Percentiles rank a stretch among this genome's conserved stretches.
Conservation (phyloP, 2,888 invertebrate species). For the Clivina fossor region DNA sequence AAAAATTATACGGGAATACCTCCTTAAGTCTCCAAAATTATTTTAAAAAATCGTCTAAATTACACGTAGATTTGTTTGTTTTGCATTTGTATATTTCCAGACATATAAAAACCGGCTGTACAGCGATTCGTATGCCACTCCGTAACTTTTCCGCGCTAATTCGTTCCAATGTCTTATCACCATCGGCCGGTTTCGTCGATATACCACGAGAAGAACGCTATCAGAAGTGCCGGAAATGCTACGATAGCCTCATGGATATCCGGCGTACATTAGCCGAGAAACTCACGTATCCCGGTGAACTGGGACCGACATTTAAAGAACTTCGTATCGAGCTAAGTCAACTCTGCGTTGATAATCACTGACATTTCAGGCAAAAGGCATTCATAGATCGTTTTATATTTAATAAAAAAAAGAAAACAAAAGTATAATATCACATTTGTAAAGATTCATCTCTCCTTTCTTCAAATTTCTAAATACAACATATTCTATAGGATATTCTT, state of each 20-base stretch:
- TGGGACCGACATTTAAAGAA: conserved; percentile 79
- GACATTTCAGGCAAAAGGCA: background rate
- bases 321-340: conserved; percentile 55
- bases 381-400: no score
- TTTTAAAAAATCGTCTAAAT: no score
- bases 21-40: no score
- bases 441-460: no score
- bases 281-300: conserved; percentile 74
- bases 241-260: conserved; percentile 78
- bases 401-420: no score
- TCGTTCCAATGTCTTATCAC: conserved; percentile 83
- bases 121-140: conserved; percentile 83
- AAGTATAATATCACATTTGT: no score
- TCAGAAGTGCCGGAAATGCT: conserved; percentile 87
- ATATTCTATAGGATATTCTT: no score
- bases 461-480: no score
- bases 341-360: conserved; percentile 23
- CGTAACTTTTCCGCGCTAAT: conserved; percentile 92
- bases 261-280: conserved; percentile 79
- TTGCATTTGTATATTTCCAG: conserved; percentile 65
- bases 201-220: conserved; percentile 93
- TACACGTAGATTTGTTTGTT: no score
- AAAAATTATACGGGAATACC: no score
- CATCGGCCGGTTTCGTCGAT: conserved; percentile 86
- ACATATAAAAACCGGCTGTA: conserved; percentile 86